phyloP scores from a whole-genome alignment of 1,140 invertebrate species.

The Procambarus virginalis region DNA sequence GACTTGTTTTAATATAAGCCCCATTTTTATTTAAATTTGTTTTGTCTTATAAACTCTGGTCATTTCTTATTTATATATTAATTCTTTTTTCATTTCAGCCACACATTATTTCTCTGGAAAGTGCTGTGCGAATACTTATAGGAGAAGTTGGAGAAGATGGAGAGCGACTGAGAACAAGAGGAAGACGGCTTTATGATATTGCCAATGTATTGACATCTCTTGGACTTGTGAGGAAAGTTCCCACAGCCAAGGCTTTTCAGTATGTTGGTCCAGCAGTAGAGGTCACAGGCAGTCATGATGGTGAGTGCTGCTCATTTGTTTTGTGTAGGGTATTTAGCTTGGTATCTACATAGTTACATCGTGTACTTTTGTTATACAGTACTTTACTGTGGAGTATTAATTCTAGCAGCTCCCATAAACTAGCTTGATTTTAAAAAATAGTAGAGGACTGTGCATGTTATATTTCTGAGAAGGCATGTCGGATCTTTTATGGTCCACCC shows the following conservation, averaged over 20 bases:
- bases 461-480: no score
- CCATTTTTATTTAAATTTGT: no score
- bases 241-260: constrained; percentile 78
- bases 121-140: constrained; percentile 81
- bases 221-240: constrained; percentile 81
- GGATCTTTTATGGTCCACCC: no score
- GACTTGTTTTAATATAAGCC: no score
- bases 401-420: no score
- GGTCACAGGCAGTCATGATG: constrained; percentile 68
- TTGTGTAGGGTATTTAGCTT: no score
- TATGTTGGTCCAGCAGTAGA: constrained; percentile 80
- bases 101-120: constrained; percentile 81
- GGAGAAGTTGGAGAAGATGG: constrained; percentile 73
- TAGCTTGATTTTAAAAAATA: no score
- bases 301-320: neutral
- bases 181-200: constrained; percentile 84
- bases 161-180: constrained; percentile 79
- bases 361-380: no score
- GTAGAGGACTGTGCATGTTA: no score
- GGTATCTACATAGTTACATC: no score
- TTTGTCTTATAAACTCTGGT: no score
- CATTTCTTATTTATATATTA: neutral
- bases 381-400: no score
- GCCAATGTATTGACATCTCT: constrained; percentile 84
- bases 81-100: constrained; percentile 76